These are phyloP conservation scores for Drosophila yakuba DNA, from an alignment of 1,140 invertebrate species.

Conservation along the genomic window DNA sequence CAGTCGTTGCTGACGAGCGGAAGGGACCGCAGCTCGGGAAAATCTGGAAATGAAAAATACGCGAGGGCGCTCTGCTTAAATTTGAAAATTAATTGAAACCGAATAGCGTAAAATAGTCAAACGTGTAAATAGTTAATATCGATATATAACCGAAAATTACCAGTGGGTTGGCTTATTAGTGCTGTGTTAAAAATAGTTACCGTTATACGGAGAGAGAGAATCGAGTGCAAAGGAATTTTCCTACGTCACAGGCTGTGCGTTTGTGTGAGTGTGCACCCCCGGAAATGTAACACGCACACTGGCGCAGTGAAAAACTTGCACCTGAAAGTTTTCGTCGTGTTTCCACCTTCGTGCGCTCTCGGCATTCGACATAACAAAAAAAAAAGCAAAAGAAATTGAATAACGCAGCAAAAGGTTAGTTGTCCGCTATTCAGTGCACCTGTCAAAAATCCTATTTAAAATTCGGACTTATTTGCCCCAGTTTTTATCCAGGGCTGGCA, in stretches of 20 bases:
- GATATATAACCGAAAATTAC: constrained; percentile 50
- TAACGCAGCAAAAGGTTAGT: constrained; percentile 68
- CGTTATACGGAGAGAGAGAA: background rate
- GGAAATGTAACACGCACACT: constrained; percentile 74
- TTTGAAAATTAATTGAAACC: constrained; percentile 37
- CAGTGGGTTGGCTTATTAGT: constrained; percentile 35
- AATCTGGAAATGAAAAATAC: constrained; percentile 18
- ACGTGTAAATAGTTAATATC: constrained; percentile 67
- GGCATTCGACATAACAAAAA: constrained; percentile 22
- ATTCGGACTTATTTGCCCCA: constrained; percentile 65
- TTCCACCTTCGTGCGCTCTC: constrained; percentile 59
- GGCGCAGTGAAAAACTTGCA: constrained; percentile 73
- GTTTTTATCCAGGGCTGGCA: constrained; percentile 73
- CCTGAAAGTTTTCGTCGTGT: constrained; percentile 72
- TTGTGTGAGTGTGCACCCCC: constrained; percentile 64
- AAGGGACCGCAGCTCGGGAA: constrained; percentile 50
- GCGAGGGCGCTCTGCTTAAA: constrained; percentile 18
- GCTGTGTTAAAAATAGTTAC: constrained; percentile 4
- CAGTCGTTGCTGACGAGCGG: constrained; percentile 70
- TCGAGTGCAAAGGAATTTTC: constrained; percentile 60
- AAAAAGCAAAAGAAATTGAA: background rate
- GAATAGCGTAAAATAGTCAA: constrained; percentile 57
- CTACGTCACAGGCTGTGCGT: constrained; percentile 70
- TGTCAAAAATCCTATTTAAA: constrained; percentile 64
- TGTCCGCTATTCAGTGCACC: constrained; percentile 56